Base-by-base conservation (phyloP, 2,113 vertebrate species). In the Indri indri region DNA sequence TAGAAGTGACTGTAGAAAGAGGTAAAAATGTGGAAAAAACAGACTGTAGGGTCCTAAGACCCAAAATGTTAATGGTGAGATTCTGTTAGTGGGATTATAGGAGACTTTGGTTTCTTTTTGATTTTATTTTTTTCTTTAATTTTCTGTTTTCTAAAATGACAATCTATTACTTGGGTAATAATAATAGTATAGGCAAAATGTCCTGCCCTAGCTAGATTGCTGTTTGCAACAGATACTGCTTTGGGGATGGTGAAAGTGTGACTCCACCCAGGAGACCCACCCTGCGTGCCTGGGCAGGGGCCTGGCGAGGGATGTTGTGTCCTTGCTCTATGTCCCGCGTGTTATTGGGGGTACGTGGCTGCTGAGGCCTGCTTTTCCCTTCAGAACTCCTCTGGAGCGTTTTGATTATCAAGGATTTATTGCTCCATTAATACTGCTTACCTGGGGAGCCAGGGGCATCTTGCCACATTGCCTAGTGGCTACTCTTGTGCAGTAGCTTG, bases 391-490 rank as follows among this genome's bases (percentile, higher is more conserved):
- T 65, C 52, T 50, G 71, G 76, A 80, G 73, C 34, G 20, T 81
- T 85, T 93, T 76, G 73, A 83, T 87, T 63, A 76, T n/a, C 3
- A 2, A 40, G 77, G 85, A 88, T 86, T 85, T 89, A 88, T 89
- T 83, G 71, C 68, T 76, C 82, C 37, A 4, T 85, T 79, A 50
- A 27, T 70, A 10, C 11, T 45, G 22, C 59, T 81, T 74, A 50
- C 90, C 40, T 57, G 30, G 59, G 85, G 65, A 79, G 47, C 45
- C 32, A 4, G 27, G 88, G 61, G 9, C 34, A 47, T 73, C 77
- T 91, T 57, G 20, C 65, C 66, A 32, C 54, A 5, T 2, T 63
- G 50, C 7, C 80, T n/a, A 32, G 90, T 50, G 76, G 42, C 45
- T 90, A 4, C 54, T 65, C 4, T 13, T 82, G 50, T 71, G 45